Evolutionary conservation across 2,888 invertebrate genomes (phyloP), one percentile per base, ranked within the genome.

Genomic region (Nectonema munidae): DNA sequence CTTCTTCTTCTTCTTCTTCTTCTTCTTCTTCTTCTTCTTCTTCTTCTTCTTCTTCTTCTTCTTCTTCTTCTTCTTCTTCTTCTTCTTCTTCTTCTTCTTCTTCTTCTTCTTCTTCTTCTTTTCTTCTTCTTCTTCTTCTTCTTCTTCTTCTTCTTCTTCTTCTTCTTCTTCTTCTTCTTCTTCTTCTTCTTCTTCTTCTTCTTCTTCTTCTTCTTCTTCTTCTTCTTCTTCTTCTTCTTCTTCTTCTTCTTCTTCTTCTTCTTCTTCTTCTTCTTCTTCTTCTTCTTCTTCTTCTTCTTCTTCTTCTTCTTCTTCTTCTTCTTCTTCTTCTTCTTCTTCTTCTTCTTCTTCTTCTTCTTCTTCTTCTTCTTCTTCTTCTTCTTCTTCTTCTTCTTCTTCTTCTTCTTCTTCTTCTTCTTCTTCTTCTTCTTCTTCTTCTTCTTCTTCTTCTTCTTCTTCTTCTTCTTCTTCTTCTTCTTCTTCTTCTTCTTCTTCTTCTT

Each of bases 181-280:
- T 25, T 25, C 25, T 25, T 25, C 25, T 25, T 25, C 25, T 25
- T n/a, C n/a, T 25, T n/a, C n/a, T 25, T n/a, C n/a, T 25, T 25
- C 25, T 25, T 25, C 25, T 25, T 25, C n/a, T n/a, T 25, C n/a
- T 25, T n/a, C n/a, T 25, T 25, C 25, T 25, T 25, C 25, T 25
- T 25, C n/a, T 25, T n/a, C n/a, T 25, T n/a, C n/a, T 25, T 25
- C 25, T 25, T 25, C 25, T 25, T 25, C n/a, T n/a, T 25, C 25
- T 25, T 25, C n/a, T n/a, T 11, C 37, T 21, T 3, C 4, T 41
- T 29, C 37, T 25, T 41, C 19, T 21, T 37, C 32, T 44, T 37
- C 38, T 44, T 42, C 35, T 43, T 41, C 18, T 21, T 32, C 9
- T 38, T 37, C 34, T 41, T 42, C 4, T 39, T 17, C 20, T 13